A percentile compares a stretch with the other conserved stretches of the same genome.
phyloP scores from a whole-genome alignment of 1,140 invertebrate genomes.

The Panagrolaimus sp. region DNA sequence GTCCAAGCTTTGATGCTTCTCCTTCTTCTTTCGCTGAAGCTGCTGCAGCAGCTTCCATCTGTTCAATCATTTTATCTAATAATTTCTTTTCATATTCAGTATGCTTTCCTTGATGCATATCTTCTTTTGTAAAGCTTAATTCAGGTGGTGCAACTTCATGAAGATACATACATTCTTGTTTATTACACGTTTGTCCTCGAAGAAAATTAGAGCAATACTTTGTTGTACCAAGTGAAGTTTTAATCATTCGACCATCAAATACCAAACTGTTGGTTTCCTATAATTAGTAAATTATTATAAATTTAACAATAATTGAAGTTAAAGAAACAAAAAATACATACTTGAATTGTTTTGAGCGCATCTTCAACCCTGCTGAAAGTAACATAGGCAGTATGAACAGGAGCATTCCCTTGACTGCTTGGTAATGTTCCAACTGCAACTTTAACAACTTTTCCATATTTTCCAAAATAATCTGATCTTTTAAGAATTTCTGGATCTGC shows the following conservation, averaged over 20 bases:
- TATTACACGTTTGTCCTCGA: constrained; percentile 91
- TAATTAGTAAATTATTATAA: constrained; percentile 14
- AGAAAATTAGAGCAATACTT: constrained; percentile 99
- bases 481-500: constrained; percentile 90
- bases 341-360: constrained; percentile 80
- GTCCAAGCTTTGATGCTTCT: not conserved
- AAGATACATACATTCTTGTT: constrained; percentile 97
- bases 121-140: constrained; percentile 94
- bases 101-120: constrained; percentile 98
- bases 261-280: constrained; percentile 91
- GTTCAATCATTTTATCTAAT: constrained; percentile 61
- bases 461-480: constrained; percentile 95
- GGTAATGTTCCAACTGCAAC: constrained; percentile 97
- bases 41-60: not conserved
- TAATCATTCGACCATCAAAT: constrained; percentile 87
- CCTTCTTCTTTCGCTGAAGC: not conserved
- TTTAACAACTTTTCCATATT: constrained; percentile 99
- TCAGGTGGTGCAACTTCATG: constrained; percentile 93
- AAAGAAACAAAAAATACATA: constrained; percentile 17
- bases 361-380: constrained; percentile 89
- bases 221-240: constrained; percentile 95
- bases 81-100: constrained; percentile 93
- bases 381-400: constrained; percentile 73
- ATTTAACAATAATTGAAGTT: not conserved
- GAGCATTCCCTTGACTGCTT: constrained; percentile 60